Percentiles rank a stretch among this genome's conserved stretches.
Evolutionary conservation across 2,113 vertebrate genomes (phyloP).

Genomic region (Pseudorhombus dupliciocellatus): DNA sequence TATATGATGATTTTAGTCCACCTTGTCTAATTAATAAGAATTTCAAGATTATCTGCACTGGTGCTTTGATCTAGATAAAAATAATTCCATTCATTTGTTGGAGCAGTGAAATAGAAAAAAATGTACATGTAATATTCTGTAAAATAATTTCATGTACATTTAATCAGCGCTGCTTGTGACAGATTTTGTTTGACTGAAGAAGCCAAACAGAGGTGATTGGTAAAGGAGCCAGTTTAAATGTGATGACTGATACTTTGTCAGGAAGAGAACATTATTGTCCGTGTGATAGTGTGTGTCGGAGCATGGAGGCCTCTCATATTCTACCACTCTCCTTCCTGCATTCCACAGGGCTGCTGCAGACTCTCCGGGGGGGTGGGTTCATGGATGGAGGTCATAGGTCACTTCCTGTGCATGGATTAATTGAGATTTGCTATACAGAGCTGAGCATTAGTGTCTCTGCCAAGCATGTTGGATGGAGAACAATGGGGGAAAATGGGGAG

Average conservation of each 20-base stretch:
- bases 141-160: neutral
- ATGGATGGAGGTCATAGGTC: conserved; percentile 71
- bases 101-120: no score
- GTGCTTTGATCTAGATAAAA: no score
- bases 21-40: neutral
- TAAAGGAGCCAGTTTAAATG: neutral
- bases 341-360: conserved; percentile 60
- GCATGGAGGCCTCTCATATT: conserved; percentile 1
- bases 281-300: neutral
- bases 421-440: conserved; percentile 47
- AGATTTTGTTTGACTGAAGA: neutral
- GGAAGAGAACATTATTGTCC: neutral
- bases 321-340: conserved; percentile 51
- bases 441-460: conserved; percentile 21
- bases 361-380: conserved; percentile 50
- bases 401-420: conserved; percentile 78
- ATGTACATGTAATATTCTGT: neutral
- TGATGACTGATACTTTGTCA: neutral
- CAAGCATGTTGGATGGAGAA: neutral
- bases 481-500: neutral
- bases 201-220: neutral
- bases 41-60: no score
- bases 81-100: no score
- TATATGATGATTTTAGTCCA: neutral
- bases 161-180: neutral